These are phyloP conservation scores for Catocala nupta DNA, from an alignment of 2,888 invertebrate species.

Conservation along the genomic window DNA sequence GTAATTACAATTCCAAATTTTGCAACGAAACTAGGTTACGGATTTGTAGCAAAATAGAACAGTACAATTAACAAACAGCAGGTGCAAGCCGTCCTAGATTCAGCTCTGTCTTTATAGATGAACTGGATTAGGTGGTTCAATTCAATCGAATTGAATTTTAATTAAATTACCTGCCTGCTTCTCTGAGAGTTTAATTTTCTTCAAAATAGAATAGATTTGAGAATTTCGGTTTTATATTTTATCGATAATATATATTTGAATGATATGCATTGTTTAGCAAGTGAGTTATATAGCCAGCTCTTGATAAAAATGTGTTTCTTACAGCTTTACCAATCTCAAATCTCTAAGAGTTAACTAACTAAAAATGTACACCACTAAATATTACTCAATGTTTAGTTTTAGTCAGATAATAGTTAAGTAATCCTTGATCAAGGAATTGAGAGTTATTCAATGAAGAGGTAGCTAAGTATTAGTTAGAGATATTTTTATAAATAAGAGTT, in stretches of 20 bases:
- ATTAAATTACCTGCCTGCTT: slow-evolving; percentile 72
- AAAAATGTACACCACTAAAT: too few relatives aligned
- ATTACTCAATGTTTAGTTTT: too few relatives aligned
- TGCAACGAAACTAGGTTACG: background rate
- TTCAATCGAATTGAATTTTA: slow-evolving; percentile 79
- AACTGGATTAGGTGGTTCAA: slow-evolving; percentile 71
- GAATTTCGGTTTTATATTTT: slow-evolving; percentile 52
- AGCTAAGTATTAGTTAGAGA: too few relatives aligned
- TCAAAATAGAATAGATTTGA: slow-evolving; percentile 48
- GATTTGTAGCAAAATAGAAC: background rate
- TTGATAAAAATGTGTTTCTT: too few relatives aligned
- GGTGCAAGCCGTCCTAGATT: slow-evolving; percentile 29
- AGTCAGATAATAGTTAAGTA: too few relatives aligned
- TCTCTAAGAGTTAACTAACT: too few relatives aligned
- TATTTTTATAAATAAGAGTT: too few relatives aligned
- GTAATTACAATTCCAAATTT: background rate
- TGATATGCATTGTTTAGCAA: slow-evolving; percentile 2
- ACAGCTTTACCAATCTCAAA: too few relatives aligned
- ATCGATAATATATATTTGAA: background rate
- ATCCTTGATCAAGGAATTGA: too few relatives aligned
- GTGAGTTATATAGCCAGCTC: too few relatives aligned
- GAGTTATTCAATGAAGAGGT: too few relatives aligned
- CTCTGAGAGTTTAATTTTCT: slow-evolving; percentile 57
- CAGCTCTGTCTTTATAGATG: slow-evolving; percentile 59
- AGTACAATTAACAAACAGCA: slow-evolving; percentile 12